Base-by-base conservation (phyloP, 2,797 vertebrate species). In the Galago senegalensis region DNA sequence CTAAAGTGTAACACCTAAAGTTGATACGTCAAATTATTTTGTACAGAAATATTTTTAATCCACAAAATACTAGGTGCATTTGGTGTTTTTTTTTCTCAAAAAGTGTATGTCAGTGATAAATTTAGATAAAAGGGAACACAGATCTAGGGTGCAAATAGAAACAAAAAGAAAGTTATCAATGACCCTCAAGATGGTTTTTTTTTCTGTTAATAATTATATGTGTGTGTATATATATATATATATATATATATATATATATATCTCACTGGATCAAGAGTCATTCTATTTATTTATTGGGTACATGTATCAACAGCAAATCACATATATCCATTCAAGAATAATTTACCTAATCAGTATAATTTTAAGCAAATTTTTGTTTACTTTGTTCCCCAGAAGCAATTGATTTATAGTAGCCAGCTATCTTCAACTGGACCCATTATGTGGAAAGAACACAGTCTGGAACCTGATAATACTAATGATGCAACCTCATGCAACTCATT, bases 121-220 rank as follows among this genome's bases (percentile, higher is more conserved):
- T 93, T 80, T 84, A 70, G 56, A 53, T 80, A 87, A 60, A 87
- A 73, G 63, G 27, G 7, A 87, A 87, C 43, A 73, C 43, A 70
- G 21, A 91, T 53, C n/a, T 17, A 77, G 20, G 49, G n/a, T 89
- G 34, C 58, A 58, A 84, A 75, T 61, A 73, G 89, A 89, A 73
- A 84, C 31, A 85, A 73, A 84, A 89, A 79, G 43, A 67, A 53
- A 91, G 14, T 73, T 90, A 53, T 63, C 58, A 3, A 34, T 60
- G 70, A 89, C 43, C 23, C 76, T 72, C 70, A 70, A 82, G 20
- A 77, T 27, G 53, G 53, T 94, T 70, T 89, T 37, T 14, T 67
- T 77, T 53, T 89, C 65, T 46, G 31, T 70, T 86, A 34, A 37
- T 72, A 56, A 61, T 93, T 43, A 56, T 31, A 60, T 16, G 13